Base-by-base conservation (phyloP, 2,888 invertebrate species). In the Coleophora deauratella region DNA sequence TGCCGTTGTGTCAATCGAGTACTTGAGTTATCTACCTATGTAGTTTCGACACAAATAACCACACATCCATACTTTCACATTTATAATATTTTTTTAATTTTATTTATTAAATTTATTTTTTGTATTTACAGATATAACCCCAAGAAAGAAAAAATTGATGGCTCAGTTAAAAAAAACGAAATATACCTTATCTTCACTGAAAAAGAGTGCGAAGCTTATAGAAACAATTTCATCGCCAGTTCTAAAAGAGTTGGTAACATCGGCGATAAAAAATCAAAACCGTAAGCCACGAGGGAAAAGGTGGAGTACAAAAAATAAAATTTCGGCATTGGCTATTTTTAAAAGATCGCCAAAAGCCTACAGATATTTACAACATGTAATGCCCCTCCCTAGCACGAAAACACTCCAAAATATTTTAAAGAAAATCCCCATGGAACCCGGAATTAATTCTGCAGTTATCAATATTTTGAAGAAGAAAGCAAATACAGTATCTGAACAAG, bases 341-440 rank as follows among this genome's bases (percentile, higher is more conserved):
- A 46, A 43, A 35, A 40, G 34, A 21, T 47, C 44, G 4, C 44
- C 42, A 1, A 44, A 42, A 13, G 14, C 37, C 1, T 47, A 42
- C 10, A 37, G 42, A 40, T 42, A 44, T 36, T 27, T 40, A 9
- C 9, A 21, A 15, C 35, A 42, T 12, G n/a, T 40, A 6, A 33
- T 47, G 31, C 14, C 45, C 12, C n/a, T 47, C 13, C 43, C 47
- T 10, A 45, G 41, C 13, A 10, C 27, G 3, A 30, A 33, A 32
- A 43, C 45, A 7, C 6, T 47, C 4, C 39, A 43, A 12, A 13
- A 12, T n/a, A 1, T 47, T 9, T 27, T 45, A 27, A 14, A 38
- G 37, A 35, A 33, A 2, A 35, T 44, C 2, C 14, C 30, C 2
- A 15, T 40, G 35, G 36, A 40, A 32, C 40, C 40, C 3, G 40